Conservation (phyloP, 2,113 vertebrate species). For the Brachypteracias leptosomus region DNA sequence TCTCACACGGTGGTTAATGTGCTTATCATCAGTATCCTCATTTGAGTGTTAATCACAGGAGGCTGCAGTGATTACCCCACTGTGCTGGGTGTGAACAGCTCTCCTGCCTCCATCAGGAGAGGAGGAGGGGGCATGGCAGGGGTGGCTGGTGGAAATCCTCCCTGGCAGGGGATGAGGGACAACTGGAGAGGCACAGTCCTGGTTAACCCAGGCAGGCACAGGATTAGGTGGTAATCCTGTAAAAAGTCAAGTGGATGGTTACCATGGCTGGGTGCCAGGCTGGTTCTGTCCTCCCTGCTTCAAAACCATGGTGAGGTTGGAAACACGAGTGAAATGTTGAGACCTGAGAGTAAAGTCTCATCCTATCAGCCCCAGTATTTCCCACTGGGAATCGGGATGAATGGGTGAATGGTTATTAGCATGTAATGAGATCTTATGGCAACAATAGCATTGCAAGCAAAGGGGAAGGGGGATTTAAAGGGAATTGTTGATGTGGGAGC, state of each 20-base stretch:
- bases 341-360: background rate
- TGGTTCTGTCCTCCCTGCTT: background rate
- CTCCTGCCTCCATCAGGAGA: background rate
- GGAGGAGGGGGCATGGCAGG: background rate
- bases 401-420: constrained; percentile 20
- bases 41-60: background rate
- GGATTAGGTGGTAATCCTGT: background rate
- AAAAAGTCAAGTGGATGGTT: background rate
- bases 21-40: background rate
- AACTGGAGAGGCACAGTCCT: background rate
- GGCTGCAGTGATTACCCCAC: background rate
- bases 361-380: background rate
- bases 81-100: background rate
- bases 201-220: background rate
- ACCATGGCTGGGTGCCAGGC: background rate
- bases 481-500: background rate
- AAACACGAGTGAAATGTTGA: constrained; percentile 4
- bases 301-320: background rate
- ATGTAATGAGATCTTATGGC: background rate
- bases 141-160: no score
- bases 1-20: background rate
- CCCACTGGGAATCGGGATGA: background rate
- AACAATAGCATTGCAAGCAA: background rate
- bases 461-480: background rate
- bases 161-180: background rate